phyloP scores from a whole-genome alignment of 2,113 vertebrate genomes.

The Brienomyrus longianalis region DNA sequence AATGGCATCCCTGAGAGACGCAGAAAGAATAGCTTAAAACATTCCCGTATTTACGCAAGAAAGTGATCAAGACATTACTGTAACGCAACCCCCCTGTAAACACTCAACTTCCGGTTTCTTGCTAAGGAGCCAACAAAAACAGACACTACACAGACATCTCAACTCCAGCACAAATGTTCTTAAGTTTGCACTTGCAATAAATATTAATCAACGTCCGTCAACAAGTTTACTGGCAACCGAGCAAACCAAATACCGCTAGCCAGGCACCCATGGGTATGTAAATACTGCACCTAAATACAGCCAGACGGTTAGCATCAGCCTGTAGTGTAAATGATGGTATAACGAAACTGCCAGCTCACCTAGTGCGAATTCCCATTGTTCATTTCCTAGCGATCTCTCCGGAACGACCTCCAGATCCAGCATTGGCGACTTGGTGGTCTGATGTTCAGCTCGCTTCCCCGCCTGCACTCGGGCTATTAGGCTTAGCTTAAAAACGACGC shows the following conservation, averaged over 20 bases:
- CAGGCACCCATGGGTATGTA: not conserved
- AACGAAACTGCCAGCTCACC: conserved; percentile 55
- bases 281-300: not conserved
- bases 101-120: not conserved
- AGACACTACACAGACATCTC: not conserved
- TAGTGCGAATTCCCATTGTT: conserved; percentile 98
- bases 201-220: not conserved
- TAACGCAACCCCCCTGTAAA: not conserved
- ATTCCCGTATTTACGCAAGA: not conserved
- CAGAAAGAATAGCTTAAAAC: not conserved
- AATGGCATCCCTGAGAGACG: conserved; percentile 82
- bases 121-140: not conserved
- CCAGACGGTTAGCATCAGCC: not conserved
- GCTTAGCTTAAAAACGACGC: conserved; percentile 29
- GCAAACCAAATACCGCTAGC: not conserved
- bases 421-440: conserved; percentile 74
- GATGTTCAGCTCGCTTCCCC: conserved; percentile 31
- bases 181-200: not conserved
- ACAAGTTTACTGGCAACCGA: not conserved
- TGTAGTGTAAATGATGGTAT: not conserved
- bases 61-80: not conserved
- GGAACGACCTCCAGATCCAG: conserved; percentile 99
- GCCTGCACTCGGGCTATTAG: conserved; percentile 35
- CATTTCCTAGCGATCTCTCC: conserved; percentile 97
- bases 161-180: not conserved